Evolutionary conservation across 2,113 vertebrate species (phyloP).

Genomic region (Tautogolabrus adspersus): DNA sequence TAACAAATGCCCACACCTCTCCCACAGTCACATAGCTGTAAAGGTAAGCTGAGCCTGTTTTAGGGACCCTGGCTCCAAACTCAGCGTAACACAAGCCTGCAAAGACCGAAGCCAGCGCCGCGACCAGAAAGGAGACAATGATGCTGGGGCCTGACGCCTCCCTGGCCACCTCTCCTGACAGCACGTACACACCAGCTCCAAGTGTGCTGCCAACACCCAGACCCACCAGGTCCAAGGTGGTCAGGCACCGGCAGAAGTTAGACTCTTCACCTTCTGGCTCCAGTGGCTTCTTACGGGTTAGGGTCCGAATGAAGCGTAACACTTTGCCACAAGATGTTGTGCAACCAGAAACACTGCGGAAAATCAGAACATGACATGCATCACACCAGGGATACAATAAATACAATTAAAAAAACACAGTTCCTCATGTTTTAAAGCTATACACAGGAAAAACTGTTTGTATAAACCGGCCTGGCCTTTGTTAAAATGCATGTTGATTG

Average conservation of each 20-base stretch:
- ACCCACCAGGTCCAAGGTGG: conserved; percentile 53
- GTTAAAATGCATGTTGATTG: background rate
- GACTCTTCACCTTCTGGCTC: conserved; percentile 42
- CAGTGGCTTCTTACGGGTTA: conserved; percentile 51
- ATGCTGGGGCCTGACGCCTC: conserved; percentile 56
- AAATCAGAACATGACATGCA: background rate
- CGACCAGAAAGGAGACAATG: conserved; percentile 53
- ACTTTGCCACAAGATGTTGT: conserved; percentile 10
- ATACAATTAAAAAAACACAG: background rate
- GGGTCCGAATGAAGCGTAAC: background rate
- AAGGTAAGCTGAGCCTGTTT: conserved; percentile 59
- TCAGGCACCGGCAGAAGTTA: conserved; percentile 46
- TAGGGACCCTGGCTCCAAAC: conserved; percentile 53
- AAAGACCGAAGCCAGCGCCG: conserved; percentile 43
- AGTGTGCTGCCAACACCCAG: conserved; percentile 59
- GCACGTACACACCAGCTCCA: conserved; percentile 48
- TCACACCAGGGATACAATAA: background rate
- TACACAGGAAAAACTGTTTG: too few species aligned
- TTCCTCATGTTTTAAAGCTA: too few species aligned
- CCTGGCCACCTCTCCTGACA: conserved; percentile 49
- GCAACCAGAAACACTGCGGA: background rate
- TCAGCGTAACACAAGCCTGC: conserved; percentile 60
- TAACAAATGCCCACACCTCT: conserved; percentile 57
- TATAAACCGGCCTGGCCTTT: too few species aligned
- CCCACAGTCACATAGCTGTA: conserved; percentile 57